Conservation (phyloP, 1,140 invertebrate genomes). For the Gerris buenoi region DNA sequence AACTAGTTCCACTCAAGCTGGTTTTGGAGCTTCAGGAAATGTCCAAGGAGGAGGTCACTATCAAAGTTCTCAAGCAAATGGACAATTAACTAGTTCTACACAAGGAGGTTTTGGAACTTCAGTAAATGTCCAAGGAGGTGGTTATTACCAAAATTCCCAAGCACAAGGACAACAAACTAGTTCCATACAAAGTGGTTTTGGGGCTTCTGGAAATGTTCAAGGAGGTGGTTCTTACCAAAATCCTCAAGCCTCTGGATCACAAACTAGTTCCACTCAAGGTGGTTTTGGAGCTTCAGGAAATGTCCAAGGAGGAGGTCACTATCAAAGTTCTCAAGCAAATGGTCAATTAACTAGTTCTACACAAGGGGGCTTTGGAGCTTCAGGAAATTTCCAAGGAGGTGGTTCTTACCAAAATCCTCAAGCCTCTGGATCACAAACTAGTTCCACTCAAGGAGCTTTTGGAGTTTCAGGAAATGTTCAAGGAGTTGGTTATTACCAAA, state of each 20-base stretch:
- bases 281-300: slow-evolving; percentile 6
- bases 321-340: neutral
- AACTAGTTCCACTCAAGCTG: neutral
- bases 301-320: slow-evolving; percentile 4
- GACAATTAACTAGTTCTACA: slow-evolving; percentile 6
- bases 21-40: slow-evolving; percentile 4
- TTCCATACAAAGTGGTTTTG: slow-evolving; percentile 4
- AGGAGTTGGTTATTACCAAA: too few relatives aligned
- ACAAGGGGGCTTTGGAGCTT: slow-evolving; percentile 5
- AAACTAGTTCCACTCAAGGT: slow-evolving; percentile 4
- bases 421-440: neutral
- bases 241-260: neutral
- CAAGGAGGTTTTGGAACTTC: slow-evolving; percentile 8
- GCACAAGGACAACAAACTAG: neutral
- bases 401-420: neutral
- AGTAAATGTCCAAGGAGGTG: slow-evolving; percentile 7
- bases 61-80: neutral
- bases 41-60: slow-evolving; percentile 2
- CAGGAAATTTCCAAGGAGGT: slow-evolving; percentile 7
- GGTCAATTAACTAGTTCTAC: slow-evolving; percentile 5
- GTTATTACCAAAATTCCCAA: neutral
- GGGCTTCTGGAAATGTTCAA: slow-evolving; percentile 7
- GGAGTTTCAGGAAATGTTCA: neutral
- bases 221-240: neutral
- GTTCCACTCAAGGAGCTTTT: neutral